phyloP scores from a whole-genome alignment of 2,888 invertebrate species.

The Gnatocerus cornutus region DNA sequence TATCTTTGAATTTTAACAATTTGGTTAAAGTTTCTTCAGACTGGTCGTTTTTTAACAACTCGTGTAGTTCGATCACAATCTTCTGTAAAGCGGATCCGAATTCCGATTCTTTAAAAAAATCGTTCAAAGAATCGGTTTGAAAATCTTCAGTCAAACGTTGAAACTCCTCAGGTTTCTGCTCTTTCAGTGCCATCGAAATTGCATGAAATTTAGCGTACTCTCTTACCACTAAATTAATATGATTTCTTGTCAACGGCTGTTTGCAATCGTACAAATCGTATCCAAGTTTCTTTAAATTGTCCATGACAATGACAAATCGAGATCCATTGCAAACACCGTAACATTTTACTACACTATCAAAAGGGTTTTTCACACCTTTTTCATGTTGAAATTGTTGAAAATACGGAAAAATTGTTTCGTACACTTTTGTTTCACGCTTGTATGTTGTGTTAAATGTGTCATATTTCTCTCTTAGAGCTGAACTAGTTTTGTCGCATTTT shows the following conservation, averaged over 20 bases:
- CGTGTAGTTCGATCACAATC: not conserved
- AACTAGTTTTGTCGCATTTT: conserved; percentile 14
- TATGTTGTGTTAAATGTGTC: not conserved
- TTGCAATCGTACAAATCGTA: conserved; percentile 54
- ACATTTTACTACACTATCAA: conserved; percentile 49
- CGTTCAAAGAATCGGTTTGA: not conserved
- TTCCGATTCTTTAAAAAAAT: not conserved
- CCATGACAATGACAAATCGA: conserved; percentile 34
- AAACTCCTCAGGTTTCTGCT: conserved; percentile 45
- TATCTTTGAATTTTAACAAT: conserved; percentile 19
- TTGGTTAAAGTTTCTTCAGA: not conserved
- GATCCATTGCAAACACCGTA: conserved; percentile 15
- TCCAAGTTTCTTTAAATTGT: conserved; percentile 45
- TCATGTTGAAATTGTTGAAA: conserved; percentile 49
- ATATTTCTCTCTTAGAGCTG: not conserved
- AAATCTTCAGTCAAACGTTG: conserved; percentile 39
- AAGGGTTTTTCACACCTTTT: conserved; percentile 45
- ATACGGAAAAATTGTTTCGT: conserved; percentile 54
- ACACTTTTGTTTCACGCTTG: conserved; percentile 40
- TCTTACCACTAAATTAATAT: conserved; percentile 56
- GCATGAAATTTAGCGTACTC: conserved; percentile 56
- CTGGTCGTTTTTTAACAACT: conserved; percentile 6
- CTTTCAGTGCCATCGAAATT: conserved; percentile 27
- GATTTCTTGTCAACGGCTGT: conserved; percentile 55
- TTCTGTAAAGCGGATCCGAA: not conserved